Conservation (phyloP, 2,797 vertebrate genomes). For the Sarcophilus harrisii region DNA sequence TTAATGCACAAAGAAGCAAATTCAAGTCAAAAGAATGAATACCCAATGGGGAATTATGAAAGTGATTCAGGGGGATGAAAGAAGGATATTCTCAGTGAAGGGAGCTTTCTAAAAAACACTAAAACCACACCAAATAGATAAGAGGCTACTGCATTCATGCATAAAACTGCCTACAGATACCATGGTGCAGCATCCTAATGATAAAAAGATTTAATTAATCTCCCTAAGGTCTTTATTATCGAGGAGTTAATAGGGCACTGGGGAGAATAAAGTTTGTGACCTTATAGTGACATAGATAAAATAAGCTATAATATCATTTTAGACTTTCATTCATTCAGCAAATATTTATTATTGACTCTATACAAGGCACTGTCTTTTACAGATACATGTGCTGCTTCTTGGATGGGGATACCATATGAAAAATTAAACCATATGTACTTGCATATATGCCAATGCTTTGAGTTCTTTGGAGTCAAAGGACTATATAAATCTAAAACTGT, state of each 20-base stretch:
- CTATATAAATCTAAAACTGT: not conserved
- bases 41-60: not conserved
- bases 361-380: not conserved
- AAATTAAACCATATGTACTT: not conserved
- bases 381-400: not conserved
- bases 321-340: not conserved
- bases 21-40: not conserved
- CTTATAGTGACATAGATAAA: not conserved
- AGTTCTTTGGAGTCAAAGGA: not conserved
- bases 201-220: conserved; percentile 3
- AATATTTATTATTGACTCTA: not conserved
- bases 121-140: not conserved
- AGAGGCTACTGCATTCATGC: not conserved
- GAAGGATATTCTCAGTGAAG: not conserved
- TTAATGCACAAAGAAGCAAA: not conserved
- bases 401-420: not conserved
- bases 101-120: not conserved
- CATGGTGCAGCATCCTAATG: not conserved
- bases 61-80: not conserved
- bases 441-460: not conserved
- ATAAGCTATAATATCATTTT: not conserved
- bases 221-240: not conserved
- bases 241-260: not conserved
- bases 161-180: not conserved
- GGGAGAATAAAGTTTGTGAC: conserved; percentile 16